phyloP scores from a whole-genome alignment of 2,888 invertebrate genomes.

The Dendrolimus houi region DNA sequence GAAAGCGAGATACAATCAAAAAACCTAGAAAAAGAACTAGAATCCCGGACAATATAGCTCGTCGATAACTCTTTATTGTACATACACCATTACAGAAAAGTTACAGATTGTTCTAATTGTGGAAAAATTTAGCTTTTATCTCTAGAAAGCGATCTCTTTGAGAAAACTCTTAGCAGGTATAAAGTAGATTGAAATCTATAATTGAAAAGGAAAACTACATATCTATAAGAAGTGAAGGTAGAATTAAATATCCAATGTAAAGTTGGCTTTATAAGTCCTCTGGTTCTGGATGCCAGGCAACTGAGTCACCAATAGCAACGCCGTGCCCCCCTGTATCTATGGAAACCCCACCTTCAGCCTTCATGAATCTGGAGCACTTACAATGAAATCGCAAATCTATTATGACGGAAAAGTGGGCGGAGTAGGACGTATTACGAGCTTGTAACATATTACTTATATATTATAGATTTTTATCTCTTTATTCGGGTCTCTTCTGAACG shows the following conservation, averaged over 20 bases:
- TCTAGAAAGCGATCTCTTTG: no score
- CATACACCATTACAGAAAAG: no score
- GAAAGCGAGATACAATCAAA: no score
- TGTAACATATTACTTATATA: background rate
- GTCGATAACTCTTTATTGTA: no score
- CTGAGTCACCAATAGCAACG: slow-evolving; percentile 61
- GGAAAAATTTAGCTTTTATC: no score
- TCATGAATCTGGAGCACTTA: slow-evolving; percentile 45
- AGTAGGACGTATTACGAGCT: background rate
- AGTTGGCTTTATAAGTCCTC: background rate
- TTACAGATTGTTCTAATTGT: no score
- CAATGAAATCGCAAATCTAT: slow-evolving; percentile 10
- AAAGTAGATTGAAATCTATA: no score
- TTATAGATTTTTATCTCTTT: background rate
- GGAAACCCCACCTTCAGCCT: slow-evolving; percentile 49
- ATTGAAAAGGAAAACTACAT: background rate
- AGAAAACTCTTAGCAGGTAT: no score
- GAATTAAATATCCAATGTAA: background rate
- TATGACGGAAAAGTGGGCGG: background rate
- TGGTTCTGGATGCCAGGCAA: slow-evolving; percentile 43
- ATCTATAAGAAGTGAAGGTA: no score
- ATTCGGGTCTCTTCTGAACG: background rate
- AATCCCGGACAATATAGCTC: no score
- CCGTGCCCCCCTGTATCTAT: slow-evolving; percentile 42
- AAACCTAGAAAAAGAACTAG: no score